A percentile compares a stretch with the other conserved stretches of the same genome.
Conservation (phyloP, 2,797 vertebrate species). For the Sebastolobus altivelis region DNA sequence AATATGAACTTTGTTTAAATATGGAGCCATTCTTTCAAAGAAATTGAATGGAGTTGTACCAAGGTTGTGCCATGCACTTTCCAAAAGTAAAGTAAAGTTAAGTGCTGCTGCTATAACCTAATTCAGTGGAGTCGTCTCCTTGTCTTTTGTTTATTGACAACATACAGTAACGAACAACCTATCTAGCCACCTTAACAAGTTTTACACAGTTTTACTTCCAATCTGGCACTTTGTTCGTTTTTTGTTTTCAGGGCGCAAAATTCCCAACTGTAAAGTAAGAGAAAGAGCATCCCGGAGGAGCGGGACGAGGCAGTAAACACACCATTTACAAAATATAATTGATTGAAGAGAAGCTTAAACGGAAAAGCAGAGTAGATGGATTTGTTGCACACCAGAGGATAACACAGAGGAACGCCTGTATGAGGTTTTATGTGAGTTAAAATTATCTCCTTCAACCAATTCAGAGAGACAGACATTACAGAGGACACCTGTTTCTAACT, state of each 20-base stretch:
- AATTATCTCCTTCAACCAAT: constrained; percentile 22
- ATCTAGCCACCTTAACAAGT: not conserved
- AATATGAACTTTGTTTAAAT: not conserved
- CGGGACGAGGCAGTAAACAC: constrained; percentile 30
- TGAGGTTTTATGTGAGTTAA: constrained; percentile 12
- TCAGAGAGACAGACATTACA: constrained; percentile 12
- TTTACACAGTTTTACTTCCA: constrained; percentile 22
- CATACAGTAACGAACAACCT: not conserved
- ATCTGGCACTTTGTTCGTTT: constrained; percentile 10
- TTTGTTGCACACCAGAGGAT: constrained; percentile 38
- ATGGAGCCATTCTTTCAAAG: not conserved
- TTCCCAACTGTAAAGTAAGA: constrained; percentile 16
- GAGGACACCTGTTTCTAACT: constrained; percentile 49
- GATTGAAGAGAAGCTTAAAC: constrained; percentile 32
- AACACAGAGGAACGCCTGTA: constrained; percentile 12
- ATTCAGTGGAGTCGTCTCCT: not conserved
- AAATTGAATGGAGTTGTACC: not conserved
- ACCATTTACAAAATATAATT: constrained; percentile 28
- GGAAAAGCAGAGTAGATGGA: constrained; percentile 35
- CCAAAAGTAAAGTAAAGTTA: not conserved
- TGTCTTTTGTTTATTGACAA: not conserved
- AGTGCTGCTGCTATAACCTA: not conserved
- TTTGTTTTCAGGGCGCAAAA: constrained; percentile 16
- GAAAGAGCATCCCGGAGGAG: constrained; percentile 9
- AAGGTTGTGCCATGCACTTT: not conserved